Evolutionary conservation across 2,113 vertebrate species (phyloP).

Genomic region (Amblyopsis rosae): DNA sequence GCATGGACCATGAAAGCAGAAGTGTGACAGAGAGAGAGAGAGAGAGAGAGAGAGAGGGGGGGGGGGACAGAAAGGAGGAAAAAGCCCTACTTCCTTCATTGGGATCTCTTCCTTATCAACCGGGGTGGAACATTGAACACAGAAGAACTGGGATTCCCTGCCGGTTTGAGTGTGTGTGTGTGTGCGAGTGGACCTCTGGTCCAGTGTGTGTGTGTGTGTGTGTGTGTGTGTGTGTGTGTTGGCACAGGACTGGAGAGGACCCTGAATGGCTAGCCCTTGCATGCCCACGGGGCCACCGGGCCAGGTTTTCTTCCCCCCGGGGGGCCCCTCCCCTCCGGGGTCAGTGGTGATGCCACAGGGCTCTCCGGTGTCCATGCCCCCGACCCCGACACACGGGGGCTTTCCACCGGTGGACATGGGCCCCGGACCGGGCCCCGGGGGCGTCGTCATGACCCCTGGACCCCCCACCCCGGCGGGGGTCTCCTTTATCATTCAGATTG

Average conservation of each 20-base stretch:
- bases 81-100: constrained; percentile 57
- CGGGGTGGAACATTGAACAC: constrained; percentile 34
- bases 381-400: constrained; percentile 35
- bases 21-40: constrained; percentile 13
- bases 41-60: constrained; percentile 6
- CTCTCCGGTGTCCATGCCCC: constrained; percentile 48
- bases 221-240: too few species aligned
- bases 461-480: constrained; percentile 72
- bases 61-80: constrained; percentile 34
- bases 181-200: background rate
- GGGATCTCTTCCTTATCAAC: constrained; percentile 45
- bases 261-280: constrained; percentile 76
- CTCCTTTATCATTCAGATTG: constrained; percentile 91
- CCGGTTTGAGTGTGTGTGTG: constrained; percentile 1
- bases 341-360: constrained; percentile 61
- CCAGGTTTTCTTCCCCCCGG: constrained; percentile 70
- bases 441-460: constrained; percentile 30
- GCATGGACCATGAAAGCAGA: constrained; percentile 40
- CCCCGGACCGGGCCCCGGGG: constrained; percentile 49
- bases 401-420: constrained; percentile 58
- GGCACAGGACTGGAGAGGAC: constrained; percentile 9
- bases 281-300: constrained; percentile 64
- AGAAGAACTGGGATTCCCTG: constrained; percentile 30
- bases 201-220: background rate
- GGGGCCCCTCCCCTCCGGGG: constrained; percentile 53